Evolutionary conservation across 2,113 vertebrate species (phyloP).

Genomic region (Xenotilapia flavipinnis): DNA sequence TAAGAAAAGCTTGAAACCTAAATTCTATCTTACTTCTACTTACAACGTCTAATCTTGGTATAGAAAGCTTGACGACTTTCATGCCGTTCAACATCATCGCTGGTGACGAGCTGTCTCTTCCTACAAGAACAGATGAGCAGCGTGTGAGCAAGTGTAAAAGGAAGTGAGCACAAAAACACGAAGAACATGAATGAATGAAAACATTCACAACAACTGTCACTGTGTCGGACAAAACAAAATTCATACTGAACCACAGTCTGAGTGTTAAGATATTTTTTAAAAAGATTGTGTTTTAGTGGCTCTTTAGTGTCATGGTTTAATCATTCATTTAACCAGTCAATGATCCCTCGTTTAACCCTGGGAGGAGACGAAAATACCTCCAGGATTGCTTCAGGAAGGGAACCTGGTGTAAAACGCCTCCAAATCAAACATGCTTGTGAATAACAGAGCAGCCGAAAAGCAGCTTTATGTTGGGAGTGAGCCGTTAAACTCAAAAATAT

Average conservation of each 20-base stretch:
- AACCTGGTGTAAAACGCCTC: neutral
- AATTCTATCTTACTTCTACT: neutral
- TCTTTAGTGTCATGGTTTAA: neutral
- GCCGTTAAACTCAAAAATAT: rapidly evolving
- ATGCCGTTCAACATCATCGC: conserved; percentile 23
- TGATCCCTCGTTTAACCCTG: neutral
- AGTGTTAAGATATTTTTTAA: neutral
- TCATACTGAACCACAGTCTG: rapidly evolving
- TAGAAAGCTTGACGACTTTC: conserved; percentile 16
- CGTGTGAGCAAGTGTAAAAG: neutral
- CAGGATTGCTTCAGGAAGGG: rapidly evolving
- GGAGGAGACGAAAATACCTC: neutral
- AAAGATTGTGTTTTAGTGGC: neutral
- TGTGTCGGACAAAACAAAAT: rapidly evolving
- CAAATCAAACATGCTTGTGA: neutral
- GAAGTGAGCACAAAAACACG: neutral
- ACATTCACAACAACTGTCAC: neutral
- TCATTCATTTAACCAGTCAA: neutral
- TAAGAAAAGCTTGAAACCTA: neutral
- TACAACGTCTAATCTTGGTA: neutral
- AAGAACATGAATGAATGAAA: neutral
- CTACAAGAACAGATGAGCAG: neutral
- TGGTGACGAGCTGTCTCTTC: conserved; percentile 8
- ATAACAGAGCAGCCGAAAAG: neutral
- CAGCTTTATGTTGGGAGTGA: neutral